phyloP scores from a whole-genome alignment of 2,888 invertebrate genomes.

The Gymnocheta viridis region DNA sequence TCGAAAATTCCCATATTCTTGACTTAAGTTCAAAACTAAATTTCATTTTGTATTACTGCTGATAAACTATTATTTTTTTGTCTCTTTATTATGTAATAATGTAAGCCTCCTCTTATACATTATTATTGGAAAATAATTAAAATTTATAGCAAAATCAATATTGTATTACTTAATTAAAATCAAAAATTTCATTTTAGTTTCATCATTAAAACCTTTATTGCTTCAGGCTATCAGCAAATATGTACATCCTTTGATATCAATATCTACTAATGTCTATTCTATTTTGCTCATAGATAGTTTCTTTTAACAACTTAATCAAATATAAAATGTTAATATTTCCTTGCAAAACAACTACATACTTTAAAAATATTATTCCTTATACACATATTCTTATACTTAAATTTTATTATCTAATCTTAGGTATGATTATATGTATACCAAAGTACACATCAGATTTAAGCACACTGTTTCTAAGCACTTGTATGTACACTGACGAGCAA shows the following conservation, averaged over 20 bases:
- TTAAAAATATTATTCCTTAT: not conserved
- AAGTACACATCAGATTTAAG: not conserved
- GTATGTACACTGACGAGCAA: too few relatives aligned
- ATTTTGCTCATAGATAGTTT: not conserved
- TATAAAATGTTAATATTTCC: constrained; percentile 40
- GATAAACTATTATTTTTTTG: not conserved
- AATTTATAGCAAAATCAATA: constrained; percentile 13
- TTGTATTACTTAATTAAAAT: constrained; percentile 37
- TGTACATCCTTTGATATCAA: constrained; percentile 9
- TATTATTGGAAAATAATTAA: not conserved
- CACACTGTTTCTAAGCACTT: not conserved
- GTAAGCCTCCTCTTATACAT: too few relatives aligned
- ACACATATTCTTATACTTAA: not conserved
- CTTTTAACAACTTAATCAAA: constrained; percentile 34
- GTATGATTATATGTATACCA: not conserved
- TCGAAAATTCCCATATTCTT: too few relatives aligned
- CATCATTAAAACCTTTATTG: not conserved
- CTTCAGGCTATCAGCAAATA: not conserved
- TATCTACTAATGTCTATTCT: not conserved
- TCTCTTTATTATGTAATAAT: too few relatives aligned
- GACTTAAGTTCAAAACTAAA: too few relatives aligned
- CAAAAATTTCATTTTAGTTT: not conserved
- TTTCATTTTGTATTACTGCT: not conserved
- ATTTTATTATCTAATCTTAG: constrained; percentile 5
- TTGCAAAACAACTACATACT: not conserved